Percentiles rank a stretch among this genome's conserved stretches.
These are phyloP conservation scores for Eudemis profundana DNA, from an alignment of 2,888 invertebrate genomes.

Conservation along the genomic window DNA sequence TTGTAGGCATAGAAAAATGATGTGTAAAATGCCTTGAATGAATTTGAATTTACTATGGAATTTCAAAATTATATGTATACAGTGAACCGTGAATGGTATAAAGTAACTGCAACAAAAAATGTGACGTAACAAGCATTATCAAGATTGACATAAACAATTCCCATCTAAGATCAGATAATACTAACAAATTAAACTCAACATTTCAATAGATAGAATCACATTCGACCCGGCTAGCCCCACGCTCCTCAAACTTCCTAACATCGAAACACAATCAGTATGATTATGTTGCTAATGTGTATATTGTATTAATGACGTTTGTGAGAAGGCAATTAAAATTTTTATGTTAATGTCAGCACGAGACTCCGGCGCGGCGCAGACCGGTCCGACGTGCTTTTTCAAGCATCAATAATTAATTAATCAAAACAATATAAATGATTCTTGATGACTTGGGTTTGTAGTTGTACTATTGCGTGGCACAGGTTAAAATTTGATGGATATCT, in stretches of 20 bases:
- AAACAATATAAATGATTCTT: conserved; percentile 67
- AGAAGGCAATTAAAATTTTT: conserved; percentile 77
- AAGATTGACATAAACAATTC: conserved; percentile 44
- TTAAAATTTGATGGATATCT: conserved; percentile 38
- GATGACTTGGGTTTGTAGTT: conserved; percentile 59
- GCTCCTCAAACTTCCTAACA: conserved; percentile 33
- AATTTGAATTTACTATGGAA: too few relatives aligned
- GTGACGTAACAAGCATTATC: conserved; percentile 30
- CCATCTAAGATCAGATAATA: conserved; percentile 27
- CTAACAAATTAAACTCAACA: conserved; percentile 31
- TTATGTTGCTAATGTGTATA: conserved; percentile 49
- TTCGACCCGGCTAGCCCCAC: conserved; percentile 24
- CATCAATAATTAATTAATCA: conserved; percentile 60
- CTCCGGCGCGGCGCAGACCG: conserved; percentile 61
- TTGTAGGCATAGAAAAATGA: background rate
- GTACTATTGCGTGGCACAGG: conserved; percentile 33
- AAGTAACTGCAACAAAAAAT: background rate
- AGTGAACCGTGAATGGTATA: too few relatives aligned
- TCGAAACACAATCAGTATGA: conserved; percentile 47
- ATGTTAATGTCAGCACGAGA: conserved; percentile 69
- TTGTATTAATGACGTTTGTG: conserved; percentile 44
- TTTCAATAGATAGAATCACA: conserved; percentile 29
- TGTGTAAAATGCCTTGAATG: conserved; percentile 28
- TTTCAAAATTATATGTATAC: too few relatives aligned
- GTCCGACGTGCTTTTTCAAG: conserved; percentile 56